Evolutionary conservation across 2,888 invertebrate genomes (phyloP).

Genomic region (Dicyrtoma fusca): DNA sequence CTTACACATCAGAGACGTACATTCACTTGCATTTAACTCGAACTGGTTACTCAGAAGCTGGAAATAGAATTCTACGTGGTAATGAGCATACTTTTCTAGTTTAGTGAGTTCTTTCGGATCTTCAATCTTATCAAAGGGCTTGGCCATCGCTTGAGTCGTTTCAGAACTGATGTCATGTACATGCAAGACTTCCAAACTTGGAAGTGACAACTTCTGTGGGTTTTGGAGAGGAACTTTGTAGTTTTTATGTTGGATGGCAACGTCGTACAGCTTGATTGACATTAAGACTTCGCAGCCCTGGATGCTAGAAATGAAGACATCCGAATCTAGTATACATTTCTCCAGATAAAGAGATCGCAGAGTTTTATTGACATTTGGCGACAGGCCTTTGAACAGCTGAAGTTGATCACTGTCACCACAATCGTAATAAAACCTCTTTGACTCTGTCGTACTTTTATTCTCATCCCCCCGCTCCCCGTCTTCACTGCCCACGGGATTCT

Average conservation of each 20-base stretch:
- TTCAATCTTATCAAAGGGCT: neutral
- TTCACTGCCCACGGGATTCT: too few species aligned
- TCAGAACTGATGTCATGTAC: slow-evolving; percentile 8
- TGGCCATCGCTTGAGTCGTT: neutral
- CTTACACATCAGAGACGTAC: slow-evolving; percentile 5
- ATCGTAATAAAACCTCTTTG: slow-evolving; percentile 7
- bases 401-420: neutral
- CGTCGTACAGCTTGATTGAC: slow-evolving; percentile 10
- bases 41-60: slow-evolving; percentile 5
- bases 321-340: neutral
- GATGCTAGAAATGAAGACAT: neutral
- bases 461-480: too few species aligned
- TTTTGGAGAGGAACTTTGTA: too few species aligned
- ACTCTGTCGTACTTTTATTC: too few species aligned
- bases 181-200: slow-evolving; percentile 1
- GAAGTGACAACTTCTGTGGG: neutral
- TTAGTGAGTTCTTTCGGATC: neutral
- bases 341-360: slow-evolving; percentile 20
- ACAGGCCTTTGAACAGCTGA: slow-evolving; percentile 5
- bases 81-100: neutral
- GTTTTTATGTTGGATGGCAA: neutral
- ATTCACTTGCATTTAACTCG: neutral
- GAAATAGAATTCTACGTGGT: slow-evolving; percentile 9
- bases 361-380: neutral
- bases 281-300: slow-evolving; percentile 6